Conservation (phyloP, 2,113 vertebrate species). For the Nettapus auritus region DNA sequence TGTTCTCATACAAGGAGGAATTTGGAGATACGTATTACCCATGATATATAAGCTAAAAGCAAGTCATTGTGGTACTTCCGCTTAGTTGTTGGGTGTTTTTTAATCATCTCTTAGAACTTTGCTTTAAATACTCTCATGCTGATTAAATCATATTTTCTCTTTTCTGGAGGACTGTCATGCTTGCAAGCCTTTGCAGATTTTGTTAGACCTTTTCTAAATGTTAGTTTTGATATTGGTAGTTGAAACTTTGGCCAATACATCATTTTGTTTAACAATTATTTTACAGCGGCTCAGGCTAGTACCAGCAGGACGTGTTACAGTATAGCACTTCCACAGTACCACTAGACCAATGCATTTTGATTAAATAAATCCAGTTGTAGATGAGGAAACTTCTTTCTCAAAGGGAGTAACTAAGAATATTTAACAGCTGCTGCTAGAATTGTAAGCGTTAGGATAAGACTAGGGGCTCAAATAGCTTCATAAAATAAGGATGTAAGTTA, state of each 20-base stretch:
- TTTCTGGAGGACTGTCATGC: neutral
- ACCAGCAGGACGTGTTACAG: neutral
- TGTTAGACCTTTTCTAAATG: neutral
- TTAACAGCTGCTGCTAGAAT: neutral
- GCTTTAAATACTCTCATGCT: neutral
- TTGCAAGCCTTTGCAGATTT: neutral
- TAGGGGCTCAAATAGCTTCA: neutral
- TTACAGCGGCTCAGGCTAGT: neutral
- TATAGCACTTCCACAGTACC: neutral
- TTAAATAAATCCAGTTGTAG: neutral
- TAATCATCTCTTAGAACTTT: neutral
- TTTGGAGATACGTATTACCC: neutral
- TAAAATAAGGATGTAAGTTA: neutral
- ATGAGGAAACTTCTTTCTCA: neutral
- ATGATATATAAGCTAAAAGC: neutral
- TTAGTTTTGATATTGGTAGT: neutral
- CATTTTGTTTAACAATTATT: neutral
- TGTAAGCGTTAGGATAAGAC: neutral
- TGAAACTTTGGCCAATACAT: neutral
- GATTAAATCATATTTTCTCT: neutral
- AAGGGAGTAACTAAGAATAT: neutral
- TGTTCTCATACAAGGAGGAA: neutral
- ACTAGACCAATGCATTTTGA: neutral
- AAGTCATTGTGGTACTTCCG: neutral
- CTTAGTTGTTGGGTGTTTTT: neutral